Conservation (phyloP, 2,113 vertebrate genomes). For the Syngnathus typhle region DNA sequence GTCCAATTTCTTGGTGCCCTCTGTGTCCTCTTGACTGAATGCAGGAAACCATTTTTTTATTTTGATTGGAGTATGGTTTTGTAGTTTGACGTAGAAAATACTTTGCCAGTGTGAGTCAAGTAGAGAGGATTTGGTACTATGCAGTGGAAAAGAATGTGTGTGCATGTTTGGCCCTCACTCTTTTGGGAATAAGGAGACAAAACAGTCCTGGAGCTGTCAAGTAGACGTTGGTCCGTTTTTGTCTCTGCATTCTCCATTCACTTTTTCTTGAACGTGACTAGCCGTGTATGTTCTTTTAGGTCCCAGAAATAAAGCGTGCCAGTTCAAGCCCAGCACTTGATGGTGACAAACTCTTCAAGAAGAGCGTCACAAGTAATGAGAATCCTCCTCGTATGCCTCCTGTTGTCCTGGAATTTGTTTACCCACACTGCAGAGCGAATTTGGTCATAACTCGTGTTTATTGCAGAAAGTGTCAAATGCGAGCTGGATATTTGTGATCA, state of each 20-base stretch:
- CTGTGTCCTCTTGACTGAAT: not conserved
- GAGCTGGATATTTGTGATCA: not conserved
- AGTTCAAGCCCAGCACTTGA: conserved; percentile 58
- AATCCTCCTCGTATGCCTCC: conserved; percentile 71
- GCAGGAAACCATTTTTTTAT: not conserved
- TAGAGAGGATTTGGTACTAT: not conserved
- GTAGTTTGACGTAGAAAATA: not conserved
- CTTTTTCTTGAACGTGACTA: not conserved
- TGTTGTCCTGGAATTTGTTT: not conserved
- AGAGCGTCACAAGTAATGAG: conserved; percentile 74
- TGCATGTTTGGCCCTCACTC: not conserved
- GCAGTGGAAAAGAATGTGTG: not conserved
- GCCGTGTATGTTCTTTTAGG: conserved; percentile 27
- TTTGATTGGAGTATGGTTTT: not conserved
- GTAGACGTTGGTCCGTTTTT: not conserved
- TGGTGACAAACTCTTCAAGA: conserved; percentile 83
- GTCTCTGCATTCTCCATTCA: not conserved
- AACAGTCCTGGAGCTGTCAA: not conserved
- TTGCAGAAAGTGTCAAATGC: not conserved
- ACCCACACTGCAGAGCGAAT: not conserved
- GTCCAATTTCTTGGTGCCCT: not conserved
- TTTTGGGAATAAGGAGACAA: not conserved
- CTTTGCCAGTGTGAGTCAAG: too few relatives aligned
- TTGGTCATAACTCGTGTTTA: not conserved
- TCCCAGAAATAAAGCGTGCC: conserved; percentile 22